Evolutionary conservation across 2,888 invertebrate species (phyloP), one percentile per base, ranked within the genome.

Genomic region (Eupithecia dodoneata): DNA sequence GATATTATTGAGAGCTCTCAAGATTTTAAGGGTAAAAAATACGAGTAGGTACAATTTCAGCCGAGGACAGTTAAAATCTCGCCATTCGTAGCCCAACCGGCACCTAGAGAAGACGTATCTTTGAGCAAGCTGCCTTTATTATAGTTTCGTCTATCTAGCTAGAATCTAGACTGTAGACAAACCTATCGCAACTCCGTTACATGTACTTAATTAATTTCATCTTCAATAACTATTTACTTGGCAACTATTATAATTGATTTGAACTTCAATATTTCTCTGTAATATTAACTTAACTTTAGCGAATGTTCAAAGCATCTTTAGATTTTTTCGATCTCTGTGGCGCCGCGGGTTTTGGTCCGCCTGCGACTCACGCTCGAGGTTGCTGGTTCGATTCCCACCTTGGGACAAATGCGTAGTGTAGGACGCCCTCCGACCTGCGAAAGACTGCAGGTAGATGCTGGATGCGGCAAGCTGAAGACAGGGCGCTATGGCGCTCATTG

Each of bases 51-150:
- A 12, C 12, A 49, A 52, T 52, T n/a, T 52, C n/a, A 52, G 9
- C 3, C n/a, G 6, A 52, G 15, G 4, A 52, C 52, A 18, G 59
- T 18, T 49, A n/a, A 52, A 52, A n/a, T 6, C 63, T 63, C 63
- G 63, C 7, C 30, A 63, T 63, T 63, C 63, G 30, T 63, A 63
- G 63, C 63, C 63, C 63, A 18, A 63, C 63, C 30, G 12, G 10
- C 63, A 12, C 18, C 63, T 2, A 18, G 30, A 18, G 30, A 3
- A 63, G 63, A 63, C 63, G 63, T 63, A 30, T 30, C 63, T 63
- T 63, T 63, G 63, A 63, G 63, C 63, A 63, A 4, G 30, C 4
- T 63, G 63, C 63, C 63, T 63, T 63, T 63, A 59, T 59, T 59
- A 63, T 63, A 30, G 18, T 59, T 30, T 18, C 3, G 63, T 18